phyloP scores from a whole-genome alignment of 2,797 vertebrate genomes.

The Chromobotia macracanthus region DNA sequence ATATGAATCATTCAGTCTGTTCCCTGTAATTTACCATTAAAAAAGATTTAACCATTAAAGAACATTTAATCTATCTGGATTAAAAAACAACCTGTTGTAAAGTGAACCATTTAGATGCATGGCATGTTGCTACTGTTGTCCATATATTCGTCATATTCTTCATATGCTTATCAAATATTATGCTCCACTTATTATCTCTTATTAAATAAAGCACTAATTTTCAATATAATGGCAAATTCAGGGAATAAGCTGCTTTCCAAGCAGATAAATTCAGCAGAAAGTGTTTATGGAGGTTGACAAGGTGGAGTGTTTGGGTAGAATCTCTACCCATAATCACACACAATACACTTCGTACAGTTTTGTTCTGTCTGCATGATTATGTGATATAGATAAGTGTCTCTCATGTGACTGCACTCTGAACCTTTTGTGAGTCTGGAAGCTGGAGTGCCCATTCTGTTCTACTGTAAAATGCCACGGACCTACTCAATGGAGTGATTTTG shows the following conservation, averaged over 20 bases:
- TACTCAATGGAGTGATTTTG: conserved; percentile 40
- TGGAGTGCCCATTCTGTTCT: conserved; percentile 19
- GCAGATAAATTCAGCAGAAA: not conserved
- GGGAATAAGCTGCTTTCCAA: conserved; percentile 13
- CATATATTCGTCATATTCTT: conserved; percentile 1
- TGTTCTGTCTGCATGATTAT: conserved; percentile 24
- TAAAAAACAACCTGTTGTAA: conserved; percentile 5
- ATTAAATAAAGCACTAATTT: not conserved
- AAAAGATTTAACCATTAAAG: not conserved
- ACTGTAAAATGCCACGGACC: conserved; percentile 29
- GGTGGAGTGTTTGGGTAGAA: not conserved
- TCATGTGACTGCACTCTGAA: conserved; percentile 26
- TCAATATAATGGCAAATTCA: not conserved
- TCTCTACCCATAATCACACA: conserved; percentile 14
- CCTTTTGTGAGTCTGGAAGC: conserved; percentile 22
- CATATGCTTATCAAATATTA: not conserved
- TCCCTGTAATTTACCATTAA: not conserved
- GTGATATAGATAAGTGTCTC: conserved; percentile 34
- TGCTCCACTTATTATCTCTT: not conserved
- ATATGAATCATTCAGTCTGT: not conserved
- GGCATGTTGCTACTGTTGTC: not conserved
- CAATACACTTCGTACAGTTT: conserved; percentile 23
- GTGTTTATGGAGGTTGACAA: conserved; percentile 34
- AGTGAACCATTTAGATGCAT: not conserved
- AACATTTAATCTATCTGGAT: conserved; percentile 13